These are phyloP conservation scores for Xiphophorus couchianus DNA, from an alignment of 2,113 vertebrate genomes.

Conservation along the genomic window DNA sequence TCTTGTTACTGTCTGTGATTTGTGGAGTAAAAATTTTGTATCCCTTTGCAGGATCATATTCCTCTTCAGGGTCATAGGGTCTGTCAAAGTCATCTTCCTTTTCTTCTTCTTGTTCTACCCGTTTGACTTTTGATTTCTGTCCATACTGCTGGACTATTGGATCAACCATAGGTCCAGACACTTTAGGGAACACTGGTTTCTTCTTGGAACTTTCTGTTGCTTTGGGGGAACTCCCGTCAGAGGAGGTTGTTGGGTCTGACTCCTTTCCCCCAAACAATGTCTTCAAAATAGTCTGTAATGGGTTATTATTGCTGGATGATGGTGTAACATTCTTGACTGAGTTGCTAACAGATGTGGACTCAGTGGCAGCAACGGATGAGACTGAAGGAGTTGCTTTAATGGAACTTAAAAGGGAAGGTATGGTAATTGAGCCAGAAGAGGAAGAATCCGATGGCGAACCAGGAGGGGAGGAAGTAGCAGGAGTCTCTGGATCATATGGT, in stretches of 20 bases:
- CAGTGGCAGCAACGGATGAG: slow-evolving; percentile 33
- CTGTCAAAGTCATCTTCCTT: slow-evolving; percentile 84
- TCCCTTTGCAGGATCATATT: slow-evolving; percentile 86
- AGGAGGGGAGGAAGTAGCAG: slow-evolving; percentile 78
- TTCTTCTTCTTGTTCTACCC: slow-evolving; percentile 66
- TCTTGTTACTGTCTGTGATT: slow-evolving; percentile 56
- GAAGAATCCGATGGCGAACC: slow-evolving; percentile 73
- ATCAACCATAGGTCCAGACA: slow-evolving; percentile 81
- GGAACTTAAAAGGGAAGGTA: slow-evolving; percentile 70
- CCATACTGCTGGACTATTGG: slow-evolving; percentile 94
- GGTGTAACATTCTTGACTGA: slow-evolving; percentile 33
- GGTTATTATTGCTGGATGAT: slow-evolving; percentile 67
- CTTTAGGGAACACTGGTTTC: slow-evolving; percentile 47
- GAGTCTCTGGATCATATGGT: slow-evolving; percentile 77
- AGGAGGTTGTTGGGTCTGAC: slow-evolving; percentile 56
- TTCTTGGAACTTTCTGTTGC: slow-evolving; percentile 40
- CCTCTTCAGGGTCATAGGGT: slow-evolving; percentile 95
- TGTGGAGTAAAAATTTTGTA: slow-evolving; percentile 58
- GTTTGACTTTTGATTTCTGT: slow-evolving; percentile 85
- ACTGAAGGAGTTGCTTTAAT: slow-evolving; percentile 57
- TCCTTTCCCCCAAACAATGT: slow-evolving; percentile 88
- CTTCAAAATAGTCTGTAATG: slow-evolving; percentile 90
- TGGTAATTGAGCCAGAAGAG: slow-evolving; percentile 72
- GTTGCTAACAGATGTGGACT: slow-evolving; percentile 13
- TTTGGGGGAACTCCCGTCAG: slow-evolving; percentile 37